A percentile compares a stretch with the other conserved stretches of the same genome.
phyloP scores from a whole-genome alignment of 53 echinoderm and acorn worm genomes.

The Astropecten irregularis region DNA sequence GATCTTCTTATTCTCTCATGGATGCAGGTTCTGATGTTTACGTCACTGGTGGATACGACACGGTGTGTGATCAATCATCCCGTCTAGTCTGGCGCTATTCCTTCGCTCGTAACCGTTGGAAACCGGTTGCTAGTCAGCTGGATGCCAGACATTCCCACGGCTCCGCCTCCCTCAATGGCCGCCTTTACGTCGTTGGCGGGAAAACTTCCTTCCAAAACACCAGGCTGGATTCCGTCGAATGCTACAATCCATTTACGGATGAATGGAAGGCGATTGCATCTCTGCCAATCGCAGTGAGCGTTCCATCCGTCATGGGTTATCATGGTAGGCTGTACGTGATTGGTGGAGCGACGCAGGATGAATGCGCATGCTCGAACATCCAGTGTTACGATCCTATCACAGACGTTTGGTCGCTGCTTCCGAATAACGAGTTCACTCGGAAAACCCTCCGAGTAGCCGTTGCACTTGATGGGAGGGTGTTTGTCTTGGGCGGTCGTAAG shows the following conservation, averaged over 20 bases:
- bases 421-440: conserved; percentile 52
- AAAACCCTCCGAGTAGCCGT: conserved; percentile 65
- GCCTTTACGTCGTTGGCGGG: conserved; percentile 70
- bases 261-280: conserved; percentile 63
- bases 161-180: conserved; percentile 45
- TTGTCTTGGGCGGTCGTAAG: conserved; percentile 64
- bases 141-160: conserved; percentile 77
- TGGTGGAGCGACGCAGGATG: conserved; percentile 75
- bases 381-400: conserved; percentile 70
- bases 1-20: conserved; percentile 8
- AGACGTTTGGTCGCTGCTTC: conserved; percentile 66
- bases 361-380: conserved; percentile 57
- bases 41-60: conserved; percentile 80
- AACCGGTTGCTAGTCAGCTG: conserved; percentile 54
- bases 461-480: conserved; percentile 27
- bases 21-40: conserved; percentile 62
- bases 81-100: conserved; percentile 74
- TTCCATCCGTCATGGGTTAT: conserved; percentile 63
- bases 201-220: conserved; percentile 60
- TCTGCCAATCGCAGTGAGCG: conserved; percentile 75
- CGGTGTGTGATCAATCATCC: conserved; percentile 57
- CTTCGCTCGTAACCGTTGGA: conserved; percentile 73
- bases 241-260: conserved; percentile 48
- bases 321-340: conserved; percentile 63
- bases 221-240: conserved; percentile 64